These are phyloP conservation scores for Sebastes alutus DNA, from an alignment of 2,797 vertebrate genomes.

Conservation along the genomic window DNA sequence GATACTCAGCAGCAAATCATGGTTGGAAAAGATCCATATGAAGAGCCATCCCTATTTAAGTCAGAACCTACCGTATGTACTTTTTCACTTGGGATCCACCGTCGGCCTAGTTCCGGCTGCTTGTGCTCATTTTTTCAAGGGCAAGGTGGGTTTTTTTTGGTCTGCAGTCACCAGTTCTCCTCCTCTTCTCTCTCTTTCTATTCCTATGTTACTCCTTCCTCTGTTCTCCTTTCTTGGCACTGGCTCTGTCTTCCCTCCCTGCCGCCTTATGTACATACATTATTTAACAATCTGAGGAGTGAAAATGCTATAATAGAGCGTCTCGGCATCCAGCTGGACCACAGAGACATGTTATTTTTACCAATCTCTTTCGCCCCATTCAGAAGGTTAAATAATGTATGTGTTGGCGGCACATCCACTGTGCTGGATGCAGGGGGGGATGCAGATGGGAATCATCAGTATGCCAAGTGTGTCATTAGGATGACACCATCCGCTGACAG, in stretches of 20 bases:
- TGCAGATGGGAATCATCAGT: constrained; percentile 71
- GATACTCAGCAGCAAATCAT: neutral
- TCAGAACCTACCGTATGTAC: constrained; percentile 41
- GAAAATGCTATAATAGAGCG: constrained; percentile 68
- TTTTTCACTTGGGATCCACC: constrained; percentile 39
- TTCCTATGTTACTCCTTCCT: constrained; percentile 27
- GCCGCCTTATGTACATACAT: constrained; percentile 76
- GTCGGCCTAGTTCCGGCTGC: constrained; percentile 58
- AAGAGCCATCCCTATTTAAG: constrained; percentile 1
- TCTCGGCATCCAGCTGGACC: constrained; percentile 61
- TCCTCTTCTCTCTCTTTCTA: constrained; percentile 24
- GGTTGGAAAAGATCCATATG: constrained; percentile 8
- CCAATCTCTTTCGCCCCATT: constrained; percentile 60
- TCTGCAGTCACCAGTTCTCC: constrained; percentile 35
- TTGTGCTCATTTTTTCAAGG: constrained; percentile 80
- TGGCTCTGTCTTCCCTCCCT: constrained; percentile 27
- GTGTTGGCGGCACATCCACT: constrained; percentile 51
- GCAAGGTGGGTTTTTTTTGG: constrained; percentile 39
- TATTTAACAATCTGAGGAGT: constrained; percentile 75
- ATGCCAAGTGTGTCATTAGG: constrained; percentile 72
- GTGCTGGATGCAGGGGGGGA: constrained; percentile 21
- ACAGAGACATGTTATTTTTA: constrained; percentile 74
- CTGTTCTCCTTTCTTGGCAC: constrained; percentile 32
- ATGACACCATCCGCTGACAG: constrained; percentile 64
- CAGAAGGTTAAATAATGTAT: constrained; percentile 74